Base-by-base conservation (phyloP, 2,113 vertebrate species). In the Conger conger region DNA sequence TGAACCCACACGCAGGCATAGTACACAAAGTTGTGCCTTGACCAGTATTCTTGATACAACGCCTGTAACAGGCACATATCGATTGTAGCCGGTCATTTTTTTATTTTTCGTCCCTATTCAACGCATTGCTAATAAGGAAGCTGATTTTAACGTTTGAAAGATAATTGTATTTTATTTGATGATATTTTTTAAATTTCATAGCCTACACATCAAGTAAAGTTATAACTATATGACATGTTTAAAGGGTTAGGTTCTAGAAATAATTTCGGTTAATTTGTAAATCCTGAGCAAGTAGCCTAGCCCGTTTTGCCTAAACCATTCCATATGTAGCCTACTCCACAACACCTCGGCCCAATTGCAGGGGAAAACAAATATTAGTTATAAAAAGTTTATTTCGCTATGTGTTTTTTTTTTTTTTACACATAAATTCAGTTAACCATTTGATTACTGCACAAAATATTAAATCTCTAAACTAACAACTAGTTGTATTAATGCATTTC, bases 1-100 rank as follows among this genome's bases (percentile, higher is more conserved):
- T 79, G 77, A 87, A 87, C 79, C 84, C 85, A 45, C 89, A 87
- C 79, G 82, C 76, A 88, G 79, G 83, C 79, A 38, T 82, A 78
- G 68, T 23, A 76, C 33, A 38, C 80, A 82, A 85, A 86, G 27
- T 81, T 76, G 37, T 57, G 36, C 79, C 27, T 0, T 81, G 54
- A 84, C 33, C 53, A 53, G 45, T 63, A 36, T 50, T 27, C 35
- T 80, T 85, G 33, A 63, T 42, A 36, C 38, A 76, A 73, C 18
- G 36, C 57, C 54, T 35, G 27, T 80, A 23, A 53, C 36, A 36
- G 82, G 63, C 35, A 57, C 36, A 37, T 57, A 60, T 40, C 35
- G 78, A 27, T 80, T 30, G 40, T 50, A 50, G 20, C 23, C 57
- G 3, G 40, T 80, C 8, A 80, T 50, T 4, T 45, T 27, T 18